Base-by-base conservation (phyloP, 2,113 vertebrate genomes). In the Nerophis ophidion region DNA sequence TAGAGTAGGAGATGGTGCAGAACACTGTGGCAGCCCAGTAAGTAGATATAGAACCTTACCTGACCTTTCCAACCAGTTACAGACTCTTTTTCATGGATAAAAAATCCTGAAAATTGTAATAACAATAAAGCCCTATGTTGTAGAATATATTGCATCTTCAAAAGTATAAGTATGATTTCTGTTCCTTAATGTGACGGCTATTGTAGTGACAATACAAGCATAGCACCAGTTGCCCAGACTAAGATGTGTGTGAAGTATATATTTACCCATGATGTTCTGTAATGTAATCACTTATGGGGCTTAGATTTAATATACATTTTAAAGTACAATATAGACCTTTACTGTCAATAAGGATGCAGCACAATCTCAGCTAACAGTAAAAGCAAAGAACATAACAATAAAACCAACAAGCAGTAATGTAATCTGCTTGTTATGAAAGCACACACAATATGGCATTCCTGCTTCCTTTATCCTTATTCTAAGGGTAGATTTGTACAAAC, bases 11-110 rank as follows among this genome's bases (percentile, higher is more conserved):
- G 97, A 99, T 5, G 95, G 95, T 66, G 95, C 95, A 0, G 97
- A 99, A 75, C 95, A 98, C 83, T 97, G 95, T 77, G 92, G 96
- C 64, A 99, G 97, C 67, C 97, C 97, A 53, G 97, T 99, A 88
- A 84, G 92, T 71, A 34, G 40, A 42, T 9, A 12, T 8, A 44
- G 10, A 44, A 12, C 40, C 40, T 44, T 11, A 11, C 40, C 40
- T 11, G 10, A 44, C 40, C 40, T 44, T 44, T 44, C 5, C 10
- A 12, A 44, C 9, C 40, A 44, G 40, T 44, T 12, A 4, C 12
- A 12, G 40, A 3, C 10, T 44, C 11, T 12, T 44, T 44, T 44
- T 44, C 4, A 44, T 44, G 2, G 40, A 11, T 44, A 4, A 42
- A 42, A 42, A 9, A 10, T 42, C 8, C 3, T 44, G 10, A 9